These are phyloP conservation scores for Eulemur coronatus DNA, from an alignment of 2,797 vertebrate species.

Conservation along the genomic window DNA sequence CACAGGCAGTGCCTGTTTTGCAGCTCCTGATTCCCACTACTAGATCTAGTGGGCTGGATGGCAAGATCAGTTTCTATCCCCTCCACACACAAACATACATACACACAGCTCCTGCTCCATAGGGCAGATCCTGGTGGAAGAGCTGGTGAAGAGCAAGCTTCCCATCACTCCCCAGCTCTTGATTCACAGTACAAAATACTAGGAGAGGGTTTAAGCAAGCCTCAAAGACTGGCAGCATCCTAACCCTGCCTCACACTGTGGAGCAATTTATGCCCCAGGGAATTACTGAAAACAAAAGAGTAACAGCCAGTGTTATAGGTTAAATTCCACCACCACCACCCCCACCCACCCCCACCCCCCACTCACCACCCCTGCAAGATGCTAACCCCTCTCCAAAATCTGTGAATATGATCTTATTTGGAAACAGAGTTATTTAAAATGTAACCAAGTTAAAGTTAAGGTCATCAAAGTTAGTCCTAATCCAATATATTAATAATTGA, in stretches of 20 bases:
- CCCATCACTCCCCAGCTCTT: neutral
- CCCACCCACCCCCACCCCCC: rapidly evolving
- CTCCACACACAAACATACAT: neutral
- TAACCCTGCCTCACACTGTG: neutral
- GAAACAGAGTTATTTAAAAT: neutral
- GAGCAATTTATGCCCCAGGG: neutral
- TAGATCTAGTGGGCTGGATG: neutral
- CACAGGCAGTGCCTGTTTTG: neutral
- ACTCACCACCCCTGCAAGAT: neutral
- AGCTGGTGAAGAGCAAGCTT: neutral
- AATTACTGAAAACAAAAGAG: neutral
- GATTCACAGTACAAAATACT: neutral
- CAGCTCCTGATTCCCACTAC: neutral
- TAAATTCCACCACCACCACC: neutral
- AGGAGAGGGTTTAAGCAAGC: neutral
- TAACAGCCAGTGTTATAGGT: neutral
- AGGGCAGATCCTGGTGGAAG: neutral
- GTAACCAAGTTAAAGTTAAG: neutral
- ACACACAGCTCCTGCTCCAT: neutral
- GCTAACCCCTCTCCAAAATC: neutral
- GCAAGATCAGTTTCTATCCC: neutral
- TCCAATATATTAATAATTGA: neutral
- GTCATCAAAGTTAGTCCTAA: neutral
- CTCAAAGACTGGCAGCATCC: neutral
- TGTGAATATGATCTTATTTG: neutral